Conservation (phyloP, 2,113 vertebrate species). For the Melanostigma gelatinosum region DNA sequence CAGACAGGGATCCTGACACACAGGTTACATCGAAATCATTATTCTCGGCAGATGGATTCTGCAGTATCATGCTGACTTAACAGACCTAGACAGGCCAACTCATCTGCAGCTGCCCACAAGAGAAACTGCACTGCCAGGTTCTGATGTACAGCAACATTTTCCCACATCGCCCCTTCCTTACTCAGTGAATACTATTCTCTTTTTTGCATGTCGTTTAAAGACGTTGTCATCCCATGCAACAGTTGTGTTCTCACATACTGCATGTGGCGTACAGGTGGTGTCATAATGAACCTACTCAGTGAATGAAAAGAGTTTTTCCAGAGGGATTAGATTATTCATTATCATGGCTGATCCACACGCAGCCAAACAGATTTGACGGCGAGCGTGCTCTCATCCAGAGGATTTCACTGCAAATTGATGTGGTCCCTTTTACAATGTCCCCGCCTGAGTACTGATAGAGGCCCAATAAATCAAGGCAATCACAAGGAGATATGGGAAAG, state of each 20-base stretch:
- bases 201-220: conserved; percentile 12
- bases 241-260: conserved; percentile 11
- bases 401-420: conserved; percentile 78
- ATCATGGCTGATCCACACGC: conserved; percentile 56
- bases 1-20: too few relatives aligned
- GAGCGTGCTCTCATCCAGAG: conserved; percentile 49
- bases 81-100: conserved; percentile 2
- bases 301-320: conserved; percentile 50
- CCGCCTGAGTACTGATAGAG: conserved; percentile 67
- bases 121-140: neutral
- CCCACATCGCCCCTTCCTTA: neutral
- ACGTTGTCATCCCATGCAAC: neutral
- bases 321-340: conserved; percentile 45
- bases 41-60: conserved; percentile 15
- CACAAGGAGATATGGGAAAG: conserved; percentile 61
- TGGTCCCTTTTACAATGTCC: conserved; percentile 64
- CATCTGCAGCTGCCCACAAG: neutral
- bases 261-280: neutral
- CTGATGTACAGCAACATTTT: neutral
- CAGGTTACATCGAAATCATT: conserved; percentile 17
- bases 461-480: conserved; percentile 77
- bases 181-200: neutral
- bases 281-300: conserved; percentile 31
- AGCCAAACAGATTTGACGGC: conserved; percentile 57
- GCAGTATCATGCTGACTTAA: conserved; percentile 1